Evolutionary conservation across 2,888 invertebrate species (phyloP).

Genomic region (Nesidiocoris tenuis): DNA sequence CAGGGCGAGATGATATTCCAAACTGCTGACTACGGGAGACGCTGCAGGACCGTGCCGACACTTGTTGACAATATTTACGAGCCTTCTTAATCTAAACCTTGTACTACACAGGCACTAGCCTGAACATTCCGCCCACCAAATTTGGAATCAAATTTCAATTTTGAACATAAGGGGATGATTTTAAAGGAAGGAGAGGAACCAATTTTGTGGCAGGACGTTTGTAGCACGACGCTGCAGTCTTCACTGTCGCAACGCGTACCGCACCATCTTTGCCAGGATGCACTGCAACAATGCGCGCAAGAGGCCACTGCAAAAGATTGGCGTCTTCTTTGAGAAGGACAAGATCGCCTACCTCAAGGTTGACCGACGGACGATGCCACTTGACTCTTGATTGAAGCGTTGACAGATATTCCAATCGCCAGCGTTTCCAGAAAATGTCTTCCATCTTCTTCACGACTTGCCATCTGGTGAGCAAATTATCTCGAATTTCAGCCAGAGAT

Average conservation of each 20-base stretch:
- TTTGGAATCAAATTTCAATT: too few species aligned
- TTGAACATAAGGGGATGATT: background rate
- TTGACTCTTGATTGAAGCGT: slow-evolving; percentile 41
- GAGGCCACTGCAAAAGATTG: slow-evolving; percentile 3
- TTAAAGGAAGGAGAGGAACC: background rate
- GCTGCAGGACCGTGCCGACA: too few species aligned
- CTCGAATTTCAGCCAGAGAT: slow-evolving; percentile 41
- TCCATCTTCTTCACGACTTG: slow-evolving; percentile 44
- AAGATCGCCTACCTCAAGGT: slow-evolving; percentile 36
- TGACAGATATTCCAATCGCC: slow-evolving; percentile 45
- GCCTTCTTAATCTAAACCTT: too few species aligned
- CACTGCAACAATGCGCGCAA: background rate
- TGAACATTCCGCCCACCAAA: slow-evolving; percentile 15
- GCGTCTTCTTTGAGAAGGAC: slow-evolving; percentile 20
- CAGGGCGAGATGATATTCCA: too few species aligned
- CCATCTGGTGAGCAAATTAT: slow-evolving; percentile 47
- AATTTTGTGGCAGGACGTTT: background rate
- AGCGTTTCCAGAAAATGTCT: slow-evolving; percentile 50
- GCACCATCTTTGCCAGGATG: too few species aligned
- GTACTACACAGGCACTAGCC: too few species aligned
- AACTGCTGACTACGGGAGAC: too few species aligned
- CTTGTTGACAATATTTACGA: too few species aligned
- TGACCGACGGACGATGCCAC: slow-evolving; percentile 20
- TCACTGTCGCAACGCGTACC: background rate
- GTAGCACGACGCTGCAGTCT: background rate